These are phyloP conservation scores for Lycaena phlaeas DNA, from an alignment of 2,888 invertebrate species.

Conservation along the genomic window DNA sequence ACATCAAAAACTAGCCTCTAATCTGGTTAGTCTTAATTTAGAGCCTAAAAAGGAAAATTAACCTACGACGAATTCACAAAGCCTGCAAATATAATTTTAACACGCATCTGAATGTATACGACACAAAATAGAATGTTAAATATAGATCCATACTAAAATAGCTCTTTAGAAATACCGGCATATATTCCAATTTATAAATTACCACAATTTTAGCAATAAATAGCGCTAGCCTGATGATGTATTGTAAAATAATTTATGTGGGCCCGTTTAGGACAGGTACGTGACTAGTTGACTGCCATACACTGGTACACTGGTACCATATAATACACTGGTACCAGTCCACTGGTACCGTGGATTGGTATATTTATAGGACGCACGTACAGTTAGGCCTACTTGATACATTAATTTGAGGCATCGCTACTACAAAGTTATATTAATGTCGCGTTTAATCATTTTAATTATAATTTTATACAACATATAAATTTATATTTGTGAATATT, in stretches of 20 bases:
- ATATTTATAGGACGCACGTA: conserved; percentile 7
- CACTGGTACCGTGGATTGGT: no score
- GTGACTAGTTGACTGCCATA: neutral
- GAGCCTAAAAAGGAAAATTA: no score
- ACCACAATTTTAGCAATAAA: conserved; percentile 11
- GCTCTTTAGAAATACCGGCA: conserved; percentile 6
- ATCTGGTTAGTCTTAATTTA: no score
- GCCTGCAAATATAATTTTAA: no score
- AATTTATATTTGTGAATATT: neutral
- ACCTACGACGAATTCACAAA: no score
- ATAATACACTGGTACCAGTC: no score
- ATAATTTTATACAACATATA: neutral
- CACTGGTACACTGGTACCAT: neutral
- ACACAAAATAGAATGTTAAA: neutral
- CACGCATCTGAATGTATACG: neutral
- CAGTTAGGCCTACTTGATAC: conserved; percentile 7
- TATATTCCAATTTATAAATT: conserved; percentile 11
- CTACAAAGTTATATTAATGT: conserved; percentile 6
- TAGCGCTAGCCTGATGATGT: conserved; percentile 8
- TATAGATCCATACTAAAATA: conserved; percentile 9
- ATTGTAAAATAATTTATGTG: conserved; percentile 8
- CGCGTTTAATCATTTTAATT: conserved; percentile 3
- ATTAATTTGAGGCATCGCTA: conserved; percentile 6
- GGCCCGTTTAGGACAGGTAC: conserved; percentile 4
- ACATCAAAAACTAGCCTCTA: no score